Evolutionary conservation across 1,140 invertebrate genomes (phyloP).

Genomic region (Chlorops oryzae): DNA sequence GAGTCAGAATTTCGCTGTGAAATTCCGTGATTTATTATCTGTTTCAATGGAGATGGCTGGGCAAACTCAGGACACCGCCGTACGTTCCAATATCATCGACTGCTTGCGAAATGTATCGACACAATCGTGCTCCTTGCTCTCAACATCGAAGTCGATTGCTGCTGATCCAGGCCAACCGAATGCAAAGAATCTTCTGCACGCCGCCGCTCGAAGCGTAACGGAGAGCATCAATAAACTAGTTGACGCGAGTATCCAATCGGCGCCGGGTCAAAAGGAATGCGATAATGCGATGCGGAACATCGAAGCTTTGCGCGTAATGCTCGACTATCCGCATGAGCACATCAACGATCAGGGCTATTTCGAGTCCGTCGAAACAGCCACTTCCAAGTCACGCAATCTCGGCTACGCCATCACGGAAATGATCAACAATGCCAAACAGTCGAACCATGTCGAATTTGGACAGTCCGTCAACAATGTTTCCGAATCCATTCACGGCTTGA

Average conservation of each 20-base stretch:
- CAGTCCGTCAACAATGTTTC: slow-evolving; percentile 78
- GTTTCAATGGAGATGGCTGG: slow-evolving; percentile 78
- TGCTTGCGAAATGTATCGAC: slow-evolving; percentile 82
- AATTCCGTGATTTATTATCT: slow-evolving; percentile 70
- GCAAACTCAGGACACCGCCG: slow-evolving; percentile 65
- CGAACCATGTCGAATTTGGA: slow-evolving; percentile 82
- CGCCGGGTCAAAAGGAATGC: slow-evolving; percentile 93
- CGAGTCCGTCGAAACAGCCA: slow-evolving; percentile 88
- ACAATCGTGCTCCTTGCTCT: slow-evolving; percentile 79
- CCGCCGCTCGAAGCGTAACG: slow-evolving; percentile 81
- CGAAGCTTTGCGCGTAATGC: slow-evolving; percentile 71
- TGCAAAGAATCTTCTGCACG: slow-evolving; percentile 79
- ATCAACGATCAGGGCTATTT: slow-evolving; percentile 87
- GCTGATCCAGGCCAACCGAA: slow-evolving; percentile 85
- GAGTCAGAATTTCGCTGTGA: slow-evolving; percentile 69
- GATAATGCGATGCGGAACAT: slow-evolving; percentile 94
- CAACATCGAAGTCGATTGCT: slow-evolving; percentile 81
- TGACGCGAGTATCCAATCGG: slow-evolving; percentile 74
- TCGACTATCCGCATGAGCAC: slow-evolving; percentile 83
- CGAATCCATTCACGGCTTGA: slow-evolving; percentile 80
- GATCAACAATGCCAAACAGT: slow-evolving; percentile 83
- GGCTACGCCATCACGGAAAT: slow-evolving; percentile 92
- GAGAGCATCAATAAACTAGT: slow-evolving; percentile 89
- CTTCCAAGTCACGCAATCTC: slow-evolving; percentile 84
- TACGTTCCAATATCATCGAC: slow-evolving; percentile 71